These are phyloP conservation scores for Psophia crepitans DNA, from an alignment of 2,113 vertebrate genomes.

Conservation along the genomic window DNA sequence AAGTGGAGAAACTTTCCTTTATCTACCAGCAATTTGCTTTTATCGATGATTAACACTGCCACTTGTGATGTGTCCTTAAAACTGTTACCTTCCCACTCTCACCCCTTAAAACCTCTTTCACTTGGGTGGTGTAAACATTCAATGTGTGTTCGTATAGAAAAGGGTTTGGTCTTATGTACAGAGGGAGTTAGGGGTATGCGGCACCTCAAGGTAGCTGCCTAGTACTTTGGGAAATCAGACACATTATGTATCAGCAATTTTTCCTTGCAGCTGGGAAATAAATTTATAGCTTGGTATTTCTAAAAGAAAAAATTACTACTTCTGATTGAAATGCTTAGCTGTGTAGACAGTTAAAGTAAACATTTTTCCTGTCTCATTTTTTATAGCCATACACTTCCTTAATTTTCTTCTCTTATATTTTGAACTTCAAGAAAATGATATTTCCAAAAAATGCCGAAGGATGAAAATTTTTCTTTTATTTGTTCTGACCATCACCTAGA, in stretches of 20 bases:
- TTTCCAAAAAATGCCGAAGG: not conserved
- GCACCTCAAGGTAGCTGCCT: not conserved
- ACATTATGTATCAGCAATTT: conserved; percentile 13
- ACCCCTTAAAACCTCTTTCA: not conserved
- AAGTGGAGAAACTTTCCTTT: not conserved
- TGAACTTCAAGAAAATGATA: not conserved
- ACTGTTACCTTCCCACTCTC: not conserved
- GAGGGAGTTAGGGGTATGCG: not conserved
- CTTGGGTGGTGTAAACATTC: not conserved
- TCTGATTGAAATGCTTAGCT: conserved; percentile 12
- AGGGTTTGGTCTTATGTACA: not conserved
- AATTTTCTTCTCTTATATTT: conserved; percentile 14
- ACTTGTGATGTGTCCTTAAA: not conserved
- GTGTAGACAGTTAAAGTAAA: not conserved
- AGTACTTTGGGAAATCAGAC: not conserved
- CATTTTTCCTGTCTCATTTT: not conserved
- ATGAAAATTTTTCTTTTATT: not conserved
- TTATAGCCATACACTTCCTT: not conserved
- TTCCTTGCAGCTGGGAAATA: conserved; percentile 15
- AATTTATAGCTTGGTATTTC: conserved; percentile 35
- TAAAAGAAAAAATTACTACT: conserved; percentile 15
- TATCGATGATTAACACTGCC: not conserved
- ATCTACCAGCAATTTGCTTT: not conserved
- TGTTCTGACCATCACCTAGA: not conserved
- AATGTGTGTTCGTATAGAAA: not conserved